phyloP scores from a whole-genome alignment of 1,140 invertebrate genomes.

The Ylistrum balloti region DNA sequence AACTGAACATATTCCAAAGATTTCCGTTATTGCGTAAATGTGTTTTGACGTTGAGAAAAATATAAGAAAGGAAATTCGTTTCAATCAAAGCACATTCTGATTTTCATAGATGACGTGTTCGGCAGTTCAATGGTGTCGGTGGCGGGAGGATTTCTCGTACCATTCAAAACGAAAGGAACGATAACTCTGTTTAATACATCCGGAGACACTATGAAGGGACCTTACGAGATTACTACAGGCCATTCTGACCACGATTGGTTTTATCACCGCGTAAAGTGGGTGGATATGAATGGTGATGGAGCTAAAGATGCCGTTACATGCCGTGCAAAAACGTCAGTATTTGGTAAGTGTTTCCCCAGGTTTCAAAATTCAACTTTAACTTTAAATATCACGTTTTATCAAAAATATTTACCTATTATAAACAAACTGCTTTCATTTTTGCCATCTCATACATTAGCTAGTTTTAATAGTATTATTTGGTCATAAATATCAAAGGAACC shows the following conservation, averaged over 20 bases:
- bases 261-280: constrained; percentile 81
- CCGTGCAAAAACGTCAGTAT: constrained; percentile 57
- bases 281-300: constrained; percentile 81
- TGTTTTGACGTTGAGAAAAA: too few relatives aligned
- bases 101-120: constrained; percentile 56
- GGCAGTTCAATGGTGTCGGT: constrained; percentile 52
- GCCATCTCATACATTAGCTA: too few relatives aligned
- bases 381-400: too few relatives aligned
- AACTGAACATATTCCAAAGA: neutral
- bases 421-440: too few relatives aligned
- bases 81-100: neutral
- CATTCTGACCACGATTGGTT: constrained; percentile 75
- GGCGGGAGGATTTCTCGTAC: constrained; percentile 78
- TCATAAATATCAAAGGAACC: too few relatives aligned
- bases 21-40: neutral
- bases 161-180: constrained; percentile 77
- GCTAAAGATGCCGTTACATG: constrained; percentile 79
- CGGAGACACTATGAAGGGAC: constrained; percentile 62
- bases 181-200: constrained; percentile 77
- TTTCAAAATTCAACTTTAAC: too few relatives aligned
- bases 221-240: constrained; percentile 72
- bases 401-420: too few relatives aligned
- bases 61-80: neutral
- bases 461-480: too few relatives aligned
- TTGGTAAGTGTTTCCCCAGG: constrained; percentile 48